phyloP scores from a whole-genome alignment of 2,888 invertebrate species.

The Flexamia atlantica region DNA sequence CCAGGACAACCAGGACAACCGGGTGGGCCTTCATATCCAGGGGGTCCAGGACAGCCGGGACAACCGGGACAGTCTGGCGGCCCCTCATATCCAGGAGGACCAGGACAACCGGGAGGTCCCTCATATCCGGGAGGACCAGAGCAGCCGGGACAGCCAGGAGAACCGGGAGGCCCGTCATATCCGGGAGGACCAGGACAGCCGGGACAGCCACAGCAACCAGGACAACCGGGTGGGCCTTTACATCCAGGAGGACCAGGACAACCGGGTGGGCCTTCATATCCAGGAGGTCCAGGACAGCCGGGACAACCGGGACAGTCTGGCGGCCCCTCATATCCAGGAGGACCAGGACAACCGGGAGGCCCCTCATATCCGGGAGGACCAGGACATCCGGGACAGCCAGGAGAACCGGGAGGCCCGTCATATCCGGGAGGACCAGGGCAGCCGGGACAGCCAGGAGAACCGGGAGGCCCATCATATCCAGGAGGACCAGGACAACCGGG shows the following conservation, averaged over 20 bases:
- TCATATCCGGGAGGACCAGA: conserved; percentile 68
- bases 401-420: conserved; percentile 60
- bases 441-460: conserved; percentile 50
- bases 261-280: conserved; percentile 19
- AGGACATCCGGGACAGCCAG: conserved; percentile 65
- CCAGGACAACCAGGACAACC: conserved; percentile 3
- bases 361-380: neutral
- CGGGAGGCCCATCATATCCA: conserved; percentile 63
- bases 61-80: too few relatives aligned
- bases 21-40: conserved; percentile 64
- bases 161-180: conserved; percentile 67
- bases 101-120: neutral
- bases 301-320: neutral
- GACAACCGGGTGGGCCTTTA: too few relatives aligned
- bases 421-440: conserved; percentile 66
- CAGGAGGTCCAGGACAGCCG: neutral
- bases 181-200: conserved; percentile 67
- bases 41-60: conserved; percentile 67
- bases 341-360: neutral
- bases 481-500: conserved; percentile 66
- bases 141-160: neutral
- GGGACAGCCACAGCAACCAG: neutral
- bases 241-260: too few relatives aligned
- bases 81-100: neutral
- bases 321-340: neutral